Conservation (phyloP, 2,113 vertebrate genomes). For the Puma concolor region DNA sequence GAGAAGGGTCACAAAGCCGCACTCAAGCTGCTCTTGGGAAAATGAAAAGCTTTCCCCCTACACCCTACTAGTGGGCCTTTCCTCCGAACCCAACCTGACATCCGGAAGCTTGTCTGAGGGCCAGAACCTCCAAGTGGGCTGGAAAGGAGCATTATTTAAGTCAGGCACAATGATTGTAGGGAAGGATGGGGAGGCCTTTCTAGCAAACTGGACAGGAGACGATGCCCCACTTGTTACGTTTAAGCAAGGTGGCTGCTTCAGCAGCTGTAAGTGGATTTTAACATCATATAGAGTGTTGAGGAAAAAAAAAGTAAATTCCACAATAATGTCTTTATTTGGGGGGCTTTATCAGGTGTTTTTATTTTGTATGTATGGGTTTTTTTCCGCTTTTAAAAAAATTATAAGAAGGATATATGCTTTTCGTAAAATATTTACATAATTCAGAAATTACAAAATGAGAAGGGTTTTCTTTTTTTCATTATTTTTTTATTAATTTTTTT, state of each 20-base stretch:
- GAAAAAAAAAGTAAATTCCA: not conserved
- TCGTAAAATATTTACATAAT: not conserved
- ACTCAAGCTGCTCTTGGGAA: not conserved
- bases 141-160: slow-evolving; percentile 14
- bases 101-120: not conserved
- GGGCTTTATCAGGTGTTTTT: not conserved
- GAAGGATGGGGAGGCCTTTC: accelerated
- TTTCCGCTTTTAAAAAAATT: not conserved
- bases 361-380: not conserved
- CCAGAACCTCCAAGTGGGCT: not conserved
- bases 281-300: not conserved
- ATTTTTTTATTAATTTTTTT: too few relatives aligned
- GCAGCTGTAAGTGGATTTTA: slow-evolving; percentile 10
- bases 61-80: not conserved
- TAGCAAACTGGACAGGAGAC: slow-evolving; percentile 44
- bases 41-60: not conserved
- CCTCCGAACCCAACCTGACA: not conserved
- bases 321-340: not conserved
- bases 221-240: slow-evolving; percentile 18
- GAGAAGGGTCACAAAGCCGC: not conserved
- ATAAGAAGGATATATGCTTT: not conserved
- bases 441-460: not conserved
- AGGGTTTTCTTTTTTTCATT: too few relatives aligned
- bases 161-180: not conserved
- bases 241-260: not conserved